Evolutionary conservation across 2,797 vertebrate genomes (phyloP).

Genomic region (Anguilla anguilla): DNA sequence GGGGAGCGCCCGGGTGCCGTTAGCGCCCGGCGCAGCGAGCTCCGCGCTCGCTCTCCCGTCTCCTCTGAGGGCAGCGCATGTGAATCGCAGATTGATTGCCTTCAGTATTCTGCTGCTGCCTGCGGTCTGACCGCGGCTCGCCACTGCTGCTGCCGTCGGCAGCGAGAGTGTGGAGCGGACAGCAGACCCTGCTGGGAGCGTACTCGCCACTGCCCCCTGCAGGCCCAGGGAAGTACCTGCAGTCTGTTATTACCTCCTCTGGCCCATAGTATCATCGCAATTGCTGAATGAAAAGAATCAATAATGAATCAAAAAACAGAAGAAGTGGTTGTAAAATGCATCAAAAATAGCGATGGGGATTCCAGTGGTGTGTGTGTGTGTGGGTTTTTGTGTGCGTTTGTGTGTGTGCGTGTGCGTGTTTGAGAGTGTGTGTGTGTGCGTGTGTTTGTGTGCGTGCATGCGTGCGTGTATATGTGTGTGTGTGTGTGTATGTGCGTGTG

Average conservation of each 20-base stretch:
- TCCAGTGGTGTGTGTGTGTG: conserved; percentile 51
- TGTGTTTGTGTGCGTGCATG: not conserved
- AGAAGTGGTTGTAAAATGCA: conserved; percentile 11
- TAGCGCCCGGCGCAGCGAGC: conserved; percentile 28
- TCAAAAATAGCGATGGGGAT: conserved; percentile 56
- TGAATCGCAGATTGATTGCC: conserved; percentile 75
- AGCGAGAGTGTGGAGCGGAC: not conserved
- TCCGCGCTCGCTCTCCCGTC: not conserved
- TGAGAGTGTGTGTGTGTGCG: not conserved
- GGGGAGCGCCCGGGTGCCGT: conserved; percentile 23
- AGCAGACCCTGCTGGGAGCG: not conserved
- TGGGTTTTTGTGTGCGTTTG: conserved; percentile 1
- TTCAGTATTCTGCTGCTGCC: conserved; percentile 52
- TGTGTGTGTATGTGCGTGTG: not conserved
- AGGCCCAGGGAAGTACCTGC: not conserved
- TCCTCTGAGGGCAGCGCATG: conserved; percentile 61
- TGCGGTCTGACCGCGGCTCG: not conserved
- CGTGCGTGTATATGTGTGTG: not conserved
- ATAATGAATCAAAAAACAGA: conserved; percentile 66
- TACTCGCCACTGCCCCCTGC: not conserved
- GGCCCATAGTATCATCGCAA: conserved; percentile 35
- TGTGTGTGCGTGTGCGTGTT: not conserved
- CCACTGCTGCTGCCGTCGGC: not conserved
- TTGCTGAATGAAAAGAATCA: conserved; percentile 61
- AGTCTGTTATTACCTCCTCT: not conserved